Base-by-base conservation (phyloP, 1,140 invertebrate species). In the Cryptotermes secundus region DNA sequence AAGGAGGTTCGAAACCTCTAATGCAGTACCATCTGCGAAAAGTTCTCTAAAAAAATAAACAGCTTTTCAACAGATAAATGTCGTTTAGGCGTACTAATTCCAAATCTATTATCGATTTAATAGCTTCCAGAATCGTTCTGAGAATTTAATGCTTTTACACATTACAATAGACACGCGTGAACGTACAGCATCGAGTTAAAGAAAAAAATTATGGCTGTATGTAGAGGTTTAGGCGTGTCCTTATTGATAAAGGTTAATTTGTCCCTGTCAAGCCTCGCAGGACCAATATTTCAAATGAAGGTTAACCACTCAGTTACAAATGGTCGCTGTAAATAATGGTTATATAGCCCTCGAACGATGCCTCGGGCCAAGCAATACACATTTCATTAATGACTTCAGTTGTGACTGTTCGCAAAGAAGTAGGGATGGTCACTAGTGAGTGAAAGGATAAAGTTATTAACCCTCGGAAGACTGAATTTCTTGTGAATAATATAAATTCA, bases 201-300 rank as follows among this genome's bases (percentile, higher is more conserved):
- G 45, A 49, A 49, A 49, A 49, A 49, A 22, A 49, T 49, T 49
- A 49, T 49, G 79, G 34, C 24, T 80, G 6, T 45, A 36, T 38
- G 80, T 35, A 34, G 80, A 35, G 35, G 80, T 34, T 45, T 81
- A 81, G 80, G 35, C 80, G 80, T 45, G 80, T 45, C 80, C 59
- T 81, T 81, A 81, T 81, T 81, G 80, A 81, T 81, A 81, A 81
- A 81, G 80, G 80, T 81, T 35, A 81, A 81, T 81, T 81, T 81
- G 34, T 81, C 80, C 80, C 80, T 81, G 80, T 38, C 80, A 81
- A 81, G 80, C 12, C 22, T 26, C 59, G 22, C 24, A 81, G 80
- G 80, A 12, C 42, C 80, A 81, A 81, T 81, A 81, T 81, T 81
- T 81, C 80, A 81, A 81, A 81, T 81, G 80, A 81, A 81, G 80